Evolutionary conservation across 1,140 invertebrate genomes (phyloP), one percentile per base, ranked within the genome.

Genomic region (Leucophenga varia): DNA sequence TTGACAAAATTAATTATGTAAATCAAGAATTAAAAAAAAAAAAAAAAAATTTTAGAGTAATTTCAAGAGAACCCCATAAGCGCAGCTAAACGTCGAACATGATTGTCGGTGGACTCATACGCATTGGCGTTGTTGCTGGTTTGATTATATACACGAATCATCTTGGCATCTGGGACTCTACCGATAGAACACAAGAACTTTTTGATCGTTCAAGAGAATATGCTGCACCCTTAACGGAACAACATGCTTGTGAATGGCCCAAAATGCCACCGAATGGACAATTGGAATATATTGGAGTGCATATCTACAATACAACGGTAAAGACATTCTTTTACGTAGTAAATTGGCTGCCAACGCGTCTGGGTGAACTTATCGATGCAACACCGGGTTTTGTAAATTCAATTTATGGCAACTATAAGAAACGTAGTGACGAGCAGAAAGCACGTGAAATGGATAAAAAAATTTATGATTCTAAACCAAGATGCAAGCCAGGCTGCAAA

Each of bases 231-330:
- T 49, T n/a, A n/a, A n/a, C n/a, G n/a, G n/a, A n/a, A n/a, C n/a
- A n/a, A n/a, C n/a, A n/a, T n/a, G n/a, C n/a, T n/a, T n/a, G n/a
- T n/a, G n/a, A n/a, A n/a, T n/a, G n/a, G n/a, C n/a, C n/a, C n/a
- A n/a, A n/a, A n/a, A n/a, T 59, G 3, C 63, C 63, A 1, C 48
- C 63, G 1, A 16, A 67, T 2, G 52, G 63, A 12, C 17, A 59
- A 9, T 57, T 36, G 43, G 6, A 45, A 0, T 67, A 45, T 34
- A 41, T 63, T 8, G 53, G 48, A 22, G 44, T 67, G 2, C 41
- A 63, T 28, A 59, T 42, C 39, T 67, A 67, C 28, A 67, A 67
- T 20, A 14, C 63, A 30, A 25, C 43, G 2, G 54, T 67, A 1
- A 52, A 54, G 7, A 17, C 50, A 0, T 19, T 59, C 7, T 59